Percentiles rank a stretch among this genome's conserved stretches.
Conservation (phyloP, 2,113 vertebrate genomes). For the Sitta europaea region DNA sequence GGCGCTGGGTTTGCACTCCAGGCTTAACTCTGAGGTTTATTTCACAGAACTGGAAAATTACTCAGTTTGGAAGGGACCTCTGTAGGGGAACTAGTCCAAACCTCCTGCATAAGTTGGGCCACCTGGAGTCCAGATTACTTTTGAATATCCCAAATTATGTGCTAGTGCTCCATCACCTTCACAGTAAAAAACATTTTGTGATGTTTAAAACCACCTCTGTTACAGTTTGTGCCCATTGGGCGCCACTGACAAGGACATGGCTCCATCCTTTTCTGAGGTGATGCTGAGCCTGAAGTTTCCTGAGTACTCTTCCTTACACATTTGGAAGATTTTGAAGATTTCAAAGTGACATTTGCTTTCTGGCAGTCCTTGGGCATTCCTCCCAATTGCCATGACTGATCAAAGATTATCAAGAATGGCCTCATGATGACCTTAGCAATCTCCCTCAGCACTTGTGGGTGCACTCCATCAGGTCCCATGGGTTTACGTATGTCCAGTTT, state of each 20-base stretch:
- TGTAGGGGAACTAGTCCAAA: not conserved
- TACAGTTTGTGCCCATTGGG: not conserved
- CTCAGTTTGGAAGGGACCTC: not conserved
- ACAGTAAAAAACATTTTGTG: not conserved
- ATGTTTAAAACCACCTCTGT: not conserved
- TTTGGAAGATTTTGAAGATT: not conserved
- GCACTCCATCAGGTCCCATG: not conserved
- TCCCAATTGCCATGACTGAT: not conserved
- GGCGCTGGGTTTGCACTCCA: not conserved
- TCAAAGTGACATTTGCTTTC: not conserved
- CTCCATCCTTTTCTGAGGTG: not conserved
- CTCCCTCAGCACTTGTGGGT: not conserved
- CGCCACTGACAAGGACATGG: not conserved
- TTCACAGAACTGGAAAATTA: not conserved
- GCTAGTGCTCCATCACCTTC: not conserved
- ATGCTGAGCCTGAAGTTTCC: not conserved
- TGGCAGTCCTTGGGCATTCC: not conserved
- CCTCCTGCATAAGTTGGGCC: not conserved
- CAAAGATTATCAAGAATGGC: not conserved
- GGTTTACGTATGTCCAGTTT: not conserved
- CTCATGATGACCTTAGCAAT: not conserved
- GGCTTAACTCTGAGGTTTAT: not conserved
- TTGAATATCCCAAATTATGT: not conserved
- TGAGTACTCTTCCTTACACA: not conserved
- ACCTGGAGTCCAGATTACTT: not conserved